Evolutionary conservation across 2,113 vertebrate species (phyloP), one percentile per base, ranked within the genome.

Genomic region (Riparia riparia): DNA sequence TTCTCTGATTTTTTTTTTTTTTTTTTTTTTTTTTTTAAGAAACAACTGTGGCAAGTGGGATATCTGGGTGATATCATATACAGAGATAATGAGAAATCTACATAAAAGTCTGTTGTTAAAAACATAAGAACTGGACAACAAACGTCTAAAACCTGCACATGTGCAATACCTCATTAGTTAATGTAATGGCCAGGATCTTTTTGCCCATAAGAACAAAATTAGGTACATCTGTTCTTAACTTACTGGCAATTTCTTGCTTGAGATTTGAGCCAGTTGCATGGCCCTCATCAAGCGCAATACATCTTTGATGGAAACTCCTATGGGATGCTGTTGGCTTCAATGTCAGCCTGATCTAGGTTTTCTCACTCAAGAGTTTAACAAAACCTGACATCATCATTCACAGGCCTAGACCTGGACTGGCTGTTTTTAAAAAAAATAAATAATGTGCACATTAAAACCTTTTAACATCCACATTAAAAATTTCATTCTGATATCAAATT

Each of bases 171-270:
- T 88, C 76, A 42, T 85, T 96, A 76, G 68, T 90, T 92, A 93
- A 82, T 34, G 29, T 58, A 96, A 81, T 63, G 34, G 82, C 54
- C 64, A 24, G 28, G 64, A 78, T 51, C 76, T 92, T 93, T 77
- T 16, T 61, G 41, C 34, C 56, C 56, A 56, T 81, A 90, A 96
- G 94, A 95, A 78, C 47, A 83, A 92, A 95, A 95, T 96, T 92
- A 93, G 51, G 49, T 81, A 90, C 96, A 97, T 92, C 88, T 97
- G 95, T 95, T 95, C 91, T 93, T 96, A 95, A 96, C 94, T 96
- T 96, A 63, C 76, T 63, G 37, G 94, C 82, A 92, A 74, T 90
- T 93, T 86, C 89, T 93, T 86, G 63, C 76, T 73, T 66, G 89
- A 93, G 94, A 93, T 81, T 93, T 81, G 86, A 97, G 64, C 91